A percentile compares a stretch with the other conserved stretches of the same genome.
Evolutionary conservation across 2,113 vertebrate genomes (phyloP).

Genomic region (Platycercus adscitus): DNA sequence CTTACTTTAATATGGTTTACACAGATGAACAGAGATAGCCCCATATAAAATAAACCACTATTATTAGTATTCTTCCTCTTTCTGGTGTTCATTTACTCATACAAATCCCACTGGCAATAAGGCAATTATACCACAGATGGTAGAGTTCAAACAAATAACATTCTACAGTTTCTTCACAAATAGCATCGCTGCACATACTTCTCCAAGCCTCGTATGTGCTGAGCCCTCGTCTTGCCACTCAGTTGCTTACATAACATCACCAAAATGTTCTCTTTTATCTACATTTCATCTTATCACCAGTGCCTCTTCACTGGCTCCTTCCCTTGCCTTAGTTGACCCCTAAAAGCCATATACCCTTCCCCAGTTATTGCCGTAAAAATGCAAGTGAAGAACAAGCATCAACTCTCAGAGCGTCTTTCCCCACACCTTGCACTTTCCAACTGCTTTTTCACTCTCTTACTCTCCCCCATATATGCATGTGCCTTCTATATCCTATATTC

Average conservation of each 20-base stretch:
- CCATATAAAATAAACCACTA: slow-evolving; percentile 54
- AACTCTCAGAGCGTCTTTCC: background rate
- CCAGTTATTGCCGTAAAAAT: background rate
- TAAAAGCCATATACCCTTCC: background rate
- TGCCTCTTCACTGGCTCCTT: background rate
- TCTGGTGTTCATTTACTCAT: slow-evolving; percentile 66
- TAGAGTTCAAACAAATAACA: slow-evolving; percentile 74
- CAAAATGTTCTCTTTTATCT: background rate
- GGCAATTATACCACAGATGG: slow-evolving; percentile 76
- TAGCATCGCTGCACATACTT: slow-evolving; percentile 49
- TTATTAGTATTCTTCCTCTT: slow-evolving; percentile 64
- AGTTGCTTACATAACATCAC: background rate
- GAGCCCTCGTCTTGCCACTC: background rate
- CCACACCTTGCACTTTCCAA: background rate
- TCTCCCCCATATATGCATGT: background rate
- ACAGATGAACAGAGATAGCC: slow-evolving; percentile 3
- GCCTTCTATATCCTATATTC: background rate
- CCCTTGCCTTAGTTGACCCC: background rate
- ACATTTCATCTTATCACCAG: background rate
- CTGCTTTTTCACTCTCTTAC: background rate
- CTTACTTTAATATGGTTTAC: slow-evolving; percentile 34
- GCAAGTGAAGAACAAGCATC: background rate
- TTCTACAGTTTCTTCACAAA: slow-evolving; percentile 60
- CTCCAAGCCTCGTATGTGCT: background rate
- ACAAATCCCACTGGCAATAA: slow-evolving; percentile 75